Evolutionary conservation across 1,140 invertebrate genomes (phyloP).

Genomic region (Neodiprion pinetum): DNA sequence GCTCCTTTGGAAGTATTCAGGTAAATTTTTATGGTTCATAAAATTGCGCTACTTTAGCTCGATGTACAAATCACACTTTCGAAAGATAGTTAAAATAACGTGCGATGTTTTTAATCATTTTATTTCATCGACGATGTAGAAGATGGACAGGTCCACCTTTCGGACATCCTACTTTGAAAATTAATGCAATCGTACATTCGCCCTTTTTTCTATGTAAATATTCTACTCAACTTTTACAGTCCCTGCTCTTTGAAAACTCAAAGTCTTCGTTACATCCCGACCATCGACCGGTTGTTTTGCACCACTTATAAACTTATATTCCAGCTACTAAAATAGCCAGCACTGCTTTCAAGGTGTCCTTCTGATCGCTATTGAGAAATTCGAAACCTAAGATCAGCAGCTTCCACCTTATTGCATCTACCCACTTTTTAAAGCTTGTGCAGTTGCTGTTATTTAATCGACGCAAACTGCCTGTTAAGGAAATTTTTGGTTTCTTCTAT

Average conservation of each 20-base stretch:
- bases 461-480: background rate
- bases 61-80: background rate
- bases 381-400: background rate
- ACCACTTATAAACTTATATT: background rate
- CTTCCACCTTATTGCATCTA: background rate
- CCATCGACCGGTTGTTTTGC: background rate
- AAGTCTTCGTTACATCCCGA: background rate
- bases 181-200: background rate
- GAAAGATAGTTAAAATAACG: background rate
- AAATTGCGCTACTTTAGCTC: background rate
- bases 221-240: background rate
- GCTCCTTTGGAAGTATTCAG: constrained; percentile 95
- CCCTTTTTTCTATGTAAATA: background rate
- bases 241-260: background rate
- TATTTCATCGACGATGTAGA: constrained; percentile 59
- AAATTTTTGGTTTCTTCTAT: constrained; percentile 10
- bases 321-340: no score
- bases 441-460: background rate
- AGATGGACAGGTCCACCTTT: constrained; percentile 64
- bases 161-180: background rate
- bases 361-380: no score
- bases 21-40: constrained; percentile 55
- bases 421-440: background rate
- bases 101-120: no score
- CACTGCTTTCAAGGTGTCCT: no score